Percentiles rank a stretch among this genome's conserved stretches.
Evolutionary conservation across 2,888 invertebrate genomes (phyloP).

Genomic region (Itoplectis maculator): DNA sequence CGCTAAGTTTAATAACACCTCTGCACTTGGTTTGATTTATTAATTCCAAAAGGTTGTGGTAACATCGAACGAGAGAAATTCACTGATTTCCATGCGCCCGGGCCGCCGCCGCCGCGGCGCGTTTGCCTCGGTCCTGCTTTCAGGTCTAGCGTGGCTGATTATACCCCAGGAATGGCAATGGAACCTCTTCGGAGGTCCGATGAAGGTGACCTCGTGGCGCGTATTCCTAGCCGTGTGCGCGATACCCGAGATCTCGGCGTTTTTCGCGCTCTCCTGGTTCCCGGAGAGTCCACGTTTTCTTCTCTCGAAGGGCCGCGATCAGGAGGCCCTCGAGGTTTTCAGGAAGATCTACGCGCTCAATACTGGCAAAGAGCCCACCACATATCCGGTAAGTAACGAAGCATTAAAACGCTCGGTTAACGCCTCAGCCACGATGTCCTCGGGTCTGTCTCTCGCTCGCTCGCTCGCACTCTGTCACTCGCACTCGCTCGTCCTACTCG

Average conservation of each 20-base stretch:
- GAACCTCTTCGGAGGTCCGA: constrained; percentile 82
- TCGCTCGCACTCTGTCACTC: no score
- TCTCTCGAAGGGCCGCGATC: constrained; percentile 88
- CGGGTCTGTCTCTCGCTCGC: not conserved
- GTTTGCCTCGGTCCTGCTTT: constrained; percentile 22
- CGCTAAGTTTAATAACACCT: constrained; percentile 35
- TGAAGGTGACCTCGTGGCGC: constrained; percentile 87
- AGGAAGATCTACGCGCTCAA: constrained; percentile 89
- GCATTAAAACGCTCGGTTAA: constrained; percentile 21
- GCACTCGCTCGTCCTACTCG: constrained; percentile 4
- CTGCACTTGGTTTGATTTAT: no score
- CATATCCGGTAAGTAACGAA: constrained; percentile 88
- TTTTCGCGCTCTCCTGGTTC: constrained; percentile 87
- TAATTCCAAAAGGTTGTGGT: no score
- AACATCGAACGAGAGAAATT: no score
- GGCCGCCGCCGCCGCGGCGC: no score
- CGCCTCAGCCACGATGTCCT: constrained; percentile 31
- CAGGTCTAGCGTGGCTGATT: constrained; percentile 90
- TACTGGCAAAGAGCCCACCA: constrained; percentile 87
- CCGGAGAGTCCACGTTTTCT: constrained; percentile 94
- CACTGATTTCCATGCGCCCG: no score
- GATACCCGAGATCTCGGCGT: constrained; percentile 89
- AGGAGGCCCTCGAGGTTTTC: constrained; percentile 89
- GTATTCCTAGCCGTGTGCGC: constrained; percentile 88
- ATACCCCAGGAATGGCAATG: constrained; percentile 88